Evolutionary conservation across 1,140 invertebrate genomes (phyloP), one percentile per base, ranked within the genome.

Genomic region (Pararge aegeria): DNA sequence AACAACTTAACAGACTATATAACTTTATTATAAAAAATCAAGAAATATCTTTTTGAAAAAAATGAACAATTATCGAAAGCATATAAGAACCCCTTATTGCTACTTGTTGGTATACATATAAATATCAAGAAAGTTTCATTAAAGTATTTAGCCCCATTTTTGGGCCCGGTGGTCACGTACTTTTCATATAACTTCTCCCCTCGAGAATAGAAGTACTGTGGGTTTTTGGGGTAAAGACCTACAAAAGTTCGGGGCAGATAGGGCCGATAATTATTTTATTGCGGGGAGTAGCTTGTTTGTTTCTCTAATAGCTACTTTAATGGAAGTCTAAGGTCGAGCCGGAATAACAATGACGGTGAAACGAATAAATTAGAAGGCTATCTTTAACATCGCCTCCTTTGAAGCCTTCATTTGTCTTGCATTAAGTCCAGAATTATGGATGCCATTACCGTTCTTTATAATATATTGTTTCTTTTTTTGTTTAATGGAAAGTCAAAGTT

Each of bases 191-290:
- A 34, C 30, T 34, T 34, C 30, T 34, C 10, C n/a, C 12, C 9
- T 34, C 10, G 7, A 34, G 30, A n/a, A n/a, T 12, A 7, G 30
- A 3, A 3, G 7, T n/a, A 3, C 7, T 34, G 7, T 12, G 10
- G 7, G 30, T 6, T 10, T 34, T 34, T 34, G 10, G 30, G 30
- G 30, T 34, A 34, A 34, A 34, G 4, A 63, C 64, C 62, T 67
- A 69, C 71, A 69, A 81, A 78, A 71, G 72, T 73, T 82, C 80
- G 80, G 12, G 82, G 56, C 34, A 77, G 83, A 84, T 87, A 77
- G 84, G 87, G 81, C 81, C 76, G 84, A 86, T 87, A 89, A 89
- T 87, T 89, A 86, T 87, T 89, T 87, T 86, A 89, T 87, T 78
- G 83, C 68, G 64, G 70, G 80, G 76, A 78, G 79, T 81, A 79